Base-by-base conservation (phyloP, 1,140 invertebrate genomes). In the Euborellia annulipes region DNA sequence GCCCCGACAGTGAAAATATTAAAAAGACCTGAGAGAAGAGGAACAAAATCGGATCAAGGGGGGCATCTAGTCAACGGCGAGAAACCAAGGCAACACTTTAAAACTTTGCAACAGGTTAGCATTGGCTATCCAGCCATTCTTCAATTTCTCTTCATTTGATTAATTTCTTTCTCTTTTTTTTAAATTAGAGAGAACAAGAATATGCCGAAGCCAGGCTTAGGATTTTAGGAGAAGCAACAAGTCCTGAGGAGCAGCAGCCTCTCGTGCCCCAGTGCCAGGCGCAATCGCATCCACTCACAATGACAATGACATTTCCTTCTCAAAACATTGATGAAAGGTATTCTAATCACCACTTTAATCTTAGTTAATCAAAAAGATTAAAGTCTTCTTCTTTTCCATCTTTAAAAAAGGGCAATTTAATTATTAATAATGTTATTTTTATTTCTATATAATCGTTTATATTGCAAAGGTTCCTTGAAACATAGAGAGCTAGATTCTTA, bases 121-220 rank as follows among this genome's bases (percentile, higher is more conserved):
- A 34, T 11, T 41, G 11, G 1, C 39, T 17, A 46, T 17, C 42
- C 34, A 7, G 36, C n/a, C 18, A 14, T 2, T 37, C 16, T 3
- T 37, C 34, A n/a, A 36, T 18, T 7, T 6, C 13, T 43, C 36
- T 22, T 3, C 20, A 19, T 9, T n/a, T n/a, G n/a, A n/a, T n/a
- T n/a, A n/a, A n/a, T n/a, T n/a, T n/a, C n/a, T n/a, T n/a, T 36
- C 7, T 41, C 8, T 18, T 2, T 23, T 42, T 16, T 37, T 39
- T 38, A 34, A 45, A 43, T 23, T 30, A 75, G 70, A 70, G 86
- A 55, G 82, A 88, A 63, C 81, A 84, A 55, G 86, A 88, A 59
- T 90, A 90, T 62, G 85, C 85, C 2, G 76, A 88, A 62, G 85
- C 85, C 18, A 71, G 86, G 44, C 69, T 83, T 44, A 68, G 86